phyloP scores from a whole-genome alignment of 2,113 vertebrate genomes.

The Poeciliopsis retropinna region DNA sequence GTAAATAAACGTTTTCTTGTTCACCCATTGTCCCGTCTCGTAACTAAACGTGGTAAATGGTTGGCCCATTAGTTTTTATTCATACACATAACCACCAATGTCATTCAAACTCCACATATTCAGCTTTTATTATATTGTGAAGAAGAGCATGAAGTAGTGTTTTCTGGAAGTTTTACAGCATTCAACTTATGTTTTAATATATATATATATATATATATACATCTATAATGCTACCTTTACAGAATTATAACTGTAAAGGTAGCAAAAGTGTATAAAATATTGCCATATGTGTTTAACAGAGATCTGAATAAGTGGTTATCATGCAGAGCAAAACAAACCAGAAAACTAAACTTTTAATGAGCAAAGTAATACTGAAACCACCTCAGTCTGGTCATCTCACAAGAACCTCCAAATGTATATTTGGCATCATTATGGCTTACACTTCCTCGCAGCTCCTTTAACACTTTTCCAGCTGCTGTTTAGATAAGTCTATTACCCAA shows the following conservation, averaged over 20 bases:
- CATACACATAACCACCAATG: conserved; percentile 65
- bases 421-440: conserved; percentile 73
- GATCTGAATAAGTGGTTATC: conserved; percentile 48
- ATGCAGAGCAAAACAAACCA: conserved; percentile 36
- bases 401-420: conserved; percentile 30
- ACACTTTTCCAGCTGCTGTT: conserved; percentile 17
- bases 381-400: conserved; percentile 33
- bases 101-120: conserved; percentile 53
- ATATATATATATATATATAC: neutral
- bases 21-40: conserved; percentile 44
- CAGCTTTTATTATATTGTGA: conserved; percentile 52
- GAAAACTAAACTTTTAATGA: conserved; percentile 28
- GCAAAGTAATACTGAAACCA: conserved; percentile 42
- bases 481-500: neutral
- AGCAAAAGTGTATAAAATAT: conserved; percentile 73
- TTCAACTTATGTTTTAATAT: neutral
- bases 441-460: conserved; percentile 62
- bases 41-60: neutral
- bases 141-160: conserved; percentile 48
- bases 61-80: conserved; percentile 68
- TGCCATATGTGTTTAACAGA: conserved; percentile 57
- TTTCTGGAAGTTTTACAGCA: conserved; percentile 36
- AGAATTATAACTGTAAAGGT: conserved; percentile 52
- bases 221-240: conserved; percentile 1
- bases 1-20: conserved; percentile 86